These are phyloP conservation scores for Lymantria dispar DNA, from an alignment of 2,888 invertebrate genomes.

Conservation along the genomic window DNA sequence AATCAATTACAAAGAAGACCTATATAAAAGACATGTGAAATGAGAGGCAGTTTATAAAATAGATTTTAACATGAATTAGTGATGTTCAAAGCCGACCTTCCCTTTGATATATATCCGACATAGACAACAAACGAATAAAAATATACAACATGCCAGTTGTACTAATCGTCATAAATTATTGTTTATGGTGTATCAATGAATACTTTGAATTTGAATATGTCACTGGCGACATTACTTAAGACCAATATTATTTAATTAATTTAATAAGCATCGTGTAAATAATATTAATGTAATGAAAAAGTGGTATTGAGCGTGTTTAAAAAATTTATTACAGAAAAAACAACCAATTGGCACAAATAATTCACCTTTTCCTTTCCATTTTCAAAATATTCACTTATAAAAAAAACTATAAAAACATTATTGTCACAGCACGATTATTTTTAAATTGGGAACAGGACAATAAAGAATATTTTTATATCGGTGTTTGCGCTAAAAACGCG, in stretches of 20 bases:
- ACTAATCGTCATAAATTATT: neutral
- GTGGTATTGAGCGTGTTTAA: too few relatives aligned
- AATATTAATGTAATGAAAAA: too few relatives aligned
- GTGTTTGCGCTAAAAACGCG: slow-evolving; percentile 25
- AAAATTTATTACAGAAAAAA: neutral
- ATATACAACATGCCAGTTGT: neutral
- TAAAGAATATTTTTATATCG: slow-evolving; percentile 13
- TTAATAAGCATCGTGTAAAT: too few relatives aligned
- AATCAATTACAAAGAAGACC: neutral
- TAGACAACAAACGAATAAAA: neutral
- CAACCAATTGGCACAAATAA: slow-evolving; percentile 23
- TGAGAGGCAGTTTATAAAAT: slow-evolving; percentile 4
- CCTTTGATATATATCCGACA: neutral
- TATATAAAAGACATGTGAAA: neutral
- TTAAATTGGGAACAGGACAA: slow-evolving; percentile 27
- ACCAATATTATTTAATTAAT: too few relatives aligned
- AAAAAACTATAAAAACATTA: slow-evolving; percentile 36
- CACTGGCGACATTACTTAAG: neutral
- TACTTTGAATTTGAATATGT: neutral
- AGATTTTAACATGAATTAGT: neutral
- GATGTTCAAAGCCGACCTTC: neutral
- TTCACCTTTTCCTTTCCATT: slow-evolving; percentile 79
- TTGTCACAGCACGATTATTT: slow-evolving; percentile 41
- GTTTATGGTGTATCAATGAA: slow-evolving; percentile 1
- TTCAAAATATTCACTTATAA: slow-evolving; percentile 29